Percentiles rank a stretch among this genome's conserved stretches.
Conservation (phyloP, 2,797 vertebrate genomes). For the Miichthys miiuy region DNA sequence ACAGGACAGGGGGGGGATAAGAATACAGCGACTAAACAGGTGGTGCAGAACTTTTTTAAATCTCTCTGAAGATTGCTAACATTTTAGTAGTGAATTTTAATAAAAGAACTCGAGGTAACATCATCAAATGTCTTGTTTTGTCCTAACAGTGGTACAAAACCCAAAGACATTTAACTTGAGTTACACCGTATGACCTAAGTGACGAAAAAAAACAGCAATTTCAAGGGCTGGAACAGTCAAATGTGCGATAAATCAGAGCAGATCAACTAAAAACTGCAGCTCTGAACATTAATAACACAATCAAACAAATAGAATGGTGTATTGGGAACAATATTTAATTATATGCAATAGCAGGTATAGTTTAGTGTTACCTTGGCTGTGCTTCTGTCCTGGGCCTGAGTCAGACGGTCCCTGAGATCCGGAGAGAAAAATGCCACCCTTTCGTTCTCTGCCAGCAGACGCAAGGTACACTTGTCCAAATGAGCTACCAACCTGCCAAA, state of each 20-base stretch:
- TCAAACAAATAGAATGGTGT: background rate
- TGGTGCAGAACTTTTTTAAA: background rate
- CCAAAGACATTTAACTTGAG: too few relatives aligned
- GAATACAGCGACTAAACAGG: background rate
- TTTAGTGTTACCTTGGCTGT: constrained; percentile 88
- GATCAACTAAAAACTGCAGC: background rate
- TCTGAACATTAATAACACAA: background rate
- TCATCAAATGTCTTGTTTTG: too few relatives aligned
- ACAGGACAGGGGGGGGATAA: background rate
- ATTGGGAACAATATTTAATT: background rate
- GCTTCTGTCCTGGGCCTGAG: constrained; percentile 90
- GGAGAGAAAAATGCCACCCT: constrained; percentile 92
- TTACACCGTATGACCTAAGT: too few relatives aligned
- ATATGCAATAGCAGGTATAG: background rate
- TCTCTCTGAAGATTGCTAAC: background rate
- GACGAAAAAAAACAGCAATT: too few relatives aligned
- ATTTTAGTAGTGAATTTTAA: background rate
- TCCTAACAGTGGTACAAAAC: too few relatives aligned
- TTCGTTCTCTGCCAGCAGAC: constrained; percentile 96
- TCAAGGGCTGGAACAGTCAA: too few relatives aligned
- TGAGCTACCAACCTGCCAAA: constrained; percentile 88
- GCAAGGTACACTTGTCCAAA: constrained; percentile 93
- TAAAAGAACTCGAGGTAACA: too few relatives aligned
- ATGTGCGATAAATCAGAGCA: too few relatives aligned
- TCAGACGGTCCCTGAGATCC: constrained; percentile 87